Conservation (phyloP, 2,797 vertebrate species). For the Poeciliopsis presidionis region DNA sequence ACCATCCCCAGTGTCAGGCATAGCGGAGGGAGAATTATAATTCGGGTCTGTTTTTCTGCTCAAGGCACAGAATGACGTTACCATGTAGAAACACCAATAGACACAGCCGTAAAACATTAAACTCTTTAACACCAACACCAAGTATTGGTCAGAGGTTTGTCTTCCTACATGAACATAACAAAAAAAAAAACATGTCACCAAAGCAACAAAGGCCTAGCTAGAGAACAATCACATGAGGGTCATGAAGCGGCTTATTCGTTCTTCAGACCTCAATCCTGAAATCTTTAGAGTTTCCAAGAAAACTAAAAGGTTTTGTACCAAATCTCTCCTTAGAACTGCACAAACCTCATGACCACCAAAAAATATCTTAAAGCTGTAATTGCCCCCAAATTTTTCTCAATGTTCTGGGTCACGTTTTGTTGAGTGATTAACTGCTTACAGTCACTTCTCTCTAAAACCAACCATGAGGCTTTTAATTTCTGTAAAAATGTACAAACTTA, state of each 20-base stretch:
- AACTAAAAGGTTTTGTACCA: not conserved
- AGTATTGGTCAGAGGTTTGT: not conserved
- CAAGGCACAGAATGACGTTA: not conserved
- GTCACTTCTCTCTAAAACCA: not conserved
- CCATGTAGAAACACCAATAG: not conserved
- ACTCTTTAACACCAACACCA: not conserved
- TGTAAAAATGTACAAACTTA: not conserved
- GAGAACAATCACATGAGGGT: constrained; percentile 1
- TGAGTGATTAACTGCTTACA: not conserved
- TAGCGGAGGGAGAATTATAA: not conserved
- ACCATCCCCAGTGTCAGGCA: not conserved
- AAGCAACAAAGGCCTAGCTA: not conserved
- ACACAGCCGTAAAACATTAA: not conserved
- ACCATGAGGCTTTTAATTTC: not conserved
- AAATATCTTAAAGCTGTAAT: not conserved
- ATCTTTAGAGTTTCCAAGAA: not conserved
- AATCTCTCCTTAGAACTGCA: not conserved
- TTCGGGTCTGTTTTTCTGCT: not conserved
- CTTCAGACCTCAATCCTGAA: not conserved
- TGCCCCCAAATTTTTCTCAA: not conserved
- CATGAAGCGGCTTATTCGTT: not conserved
- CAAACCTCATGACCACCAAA: constrained; percentile 1
- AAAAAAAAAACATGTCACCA: not conserved
- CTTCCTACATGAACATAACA: not conserved
- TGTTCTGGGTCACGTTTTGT: not conserved